Conservation (phyloP, 2,888 invertebrate genomes). For the Rugalucina vietnamica region DNA sequence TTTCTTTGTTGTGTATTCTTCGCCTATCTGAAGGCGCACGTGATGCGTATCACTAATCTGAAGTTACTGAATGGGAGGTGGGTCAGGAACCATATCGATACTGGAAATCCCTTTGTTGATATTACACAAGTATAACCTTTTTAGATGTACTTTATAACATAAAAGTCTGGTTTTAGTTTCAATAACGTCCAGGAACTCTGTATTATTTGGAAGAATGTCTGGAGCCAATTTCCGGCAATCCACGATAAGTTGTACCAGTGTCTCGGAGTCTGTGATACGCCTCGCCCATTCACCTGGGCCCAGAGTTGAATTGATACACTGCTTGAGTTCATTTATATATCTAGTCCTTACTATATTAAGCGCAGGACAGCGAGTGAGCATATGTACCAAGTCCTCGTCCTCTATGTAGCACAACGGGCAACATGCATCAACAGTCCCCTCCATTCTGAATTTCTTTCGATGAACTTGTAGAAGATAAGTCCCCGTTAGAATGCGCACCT, state of each 20-base stretch:
- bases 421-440: background rate
- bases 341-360: background rate
- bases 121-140: background rate
- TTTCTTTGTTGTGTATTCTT: no score
- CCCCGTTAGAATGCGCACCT: background rate
- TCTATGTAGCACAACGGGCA: background rate
- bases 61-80: no score
- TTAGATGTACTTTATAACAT: background rate
- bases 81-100: no score
- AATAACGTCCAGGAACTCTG: background rate
- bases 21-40: no score
- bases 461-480: background rate
- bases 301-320: background rate
- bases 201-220: background rate
- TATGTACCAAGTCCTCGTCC: background rate
- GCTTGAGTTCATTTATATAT: background rate
- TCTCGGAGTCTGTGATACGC: background rate
- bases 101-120: background rate
- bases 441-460: background rate
- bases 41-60: no score
- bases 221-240: background rate
- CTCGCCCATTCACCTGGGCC: background rate
- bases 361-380: background rate
- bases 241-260: background rate
- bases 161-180: background rate